Evolutionary conservation across 2,113 vertebrate species (phyloP).

Genomic region (Macrotus californicus): DNA sequence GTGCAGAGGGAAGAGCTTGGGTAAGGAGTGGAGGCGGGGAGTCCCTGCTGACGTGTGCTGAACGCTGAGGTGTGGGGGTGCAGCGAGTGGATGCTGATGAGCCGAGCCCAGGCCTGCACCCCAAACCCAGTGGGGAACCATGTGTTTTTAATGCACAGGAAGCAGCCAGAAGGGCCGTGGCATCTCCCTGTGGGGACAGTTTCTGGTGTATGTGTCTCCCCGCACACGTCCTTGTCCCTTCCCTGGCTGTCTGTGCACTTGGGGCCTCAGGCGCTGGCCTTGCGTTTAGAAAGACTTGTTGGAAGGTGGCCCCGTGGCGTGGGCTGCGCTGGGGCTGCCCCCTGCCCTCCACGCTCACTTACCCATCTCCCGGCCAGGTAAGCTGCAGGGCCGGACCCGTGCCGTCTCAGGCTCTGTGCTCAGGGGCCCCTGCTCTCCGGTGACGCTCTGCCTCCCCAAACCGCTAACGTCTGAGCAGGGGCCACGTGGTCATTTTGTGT

Average conservation of each 20-base stretch:
- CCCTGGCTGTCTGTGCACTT: background rate
- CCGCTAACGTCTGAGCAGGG: background rate
- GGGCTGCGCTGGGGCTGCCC: background rate
- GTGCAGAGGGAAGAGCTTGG: background rate
- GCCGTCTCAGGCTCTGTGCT: too few species aligned
- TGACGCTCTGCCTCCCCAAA: rapidly evolving
- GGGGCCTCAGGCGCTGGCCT: background rate
- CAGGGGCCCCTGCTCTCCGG: background rate
- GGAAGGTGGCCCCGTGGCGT: background rate
- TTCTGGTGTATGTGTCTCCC: background rate
- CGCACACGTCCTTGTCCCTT: background rate
- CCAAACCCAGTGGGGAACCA: background rate
- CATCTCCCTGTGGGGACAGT: background rate
- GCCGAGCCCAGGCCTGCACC: rapidly evolving
- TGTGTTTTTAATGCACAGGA: background rate
- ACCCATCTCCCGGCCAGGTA: background rate
- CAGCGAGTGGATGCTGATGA: rapidly evolving
- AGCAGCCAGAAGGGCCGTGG: background rate
- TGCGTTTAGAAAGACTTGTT: background rate
- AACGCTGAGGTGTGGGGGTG: too few species aligned
- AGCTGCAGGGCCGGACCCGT: rapidly evolving
- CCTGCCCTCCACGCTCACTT: background rate
- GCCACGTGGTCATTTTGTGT: background rate
- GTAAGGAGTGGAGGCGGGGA: too few species aligned
- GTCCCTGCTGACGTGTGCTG: background rate